These are phyloP conservation scores for Triplophysa bombifrons DNA, from an alignment of 2,797 vertebrate species.

Conservation along the genomic window DNA sequence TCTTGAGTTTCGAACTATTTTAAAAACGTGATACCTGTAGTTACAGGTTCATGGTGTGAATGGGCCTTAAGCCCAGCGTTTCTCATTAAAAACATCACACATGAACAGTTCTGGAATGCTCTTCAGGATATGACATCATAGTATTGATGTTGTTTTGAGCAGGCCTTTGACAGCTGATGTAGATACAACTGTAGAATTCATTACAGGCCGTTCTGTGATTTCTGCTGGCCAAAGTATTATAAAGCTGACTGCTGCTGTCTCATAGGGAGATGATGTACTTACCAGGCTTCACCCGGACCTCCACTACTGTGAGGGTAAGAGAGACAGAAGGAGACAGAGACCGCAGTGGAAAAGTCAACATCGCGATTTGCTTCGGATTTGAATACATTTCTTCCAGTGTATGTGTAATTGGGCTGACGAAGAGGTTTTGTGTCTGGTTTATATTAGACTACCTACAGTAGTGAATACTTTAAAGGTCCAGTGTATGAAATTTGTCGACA, in stretches of 20 bases:
- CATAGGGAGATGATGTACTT: slow-evolving; percentile 52
- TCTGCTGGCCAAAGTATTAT: slow-evolving; percentile 38
- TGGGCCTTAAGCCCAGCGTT: neutral
- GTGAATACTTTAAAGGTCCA: no score
- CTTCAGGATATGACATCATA: slow-evolving; percentile 43
- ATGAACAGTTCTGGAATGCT: slow-evolving; percentile 9
- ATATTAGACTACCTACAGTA: slow-evolving; percentile 1
- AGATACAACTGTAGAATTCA: slow-evolving; percentile 58
- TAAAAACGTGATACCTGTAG: no score
- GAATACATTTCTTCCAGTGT: slow-evolving; percentile 22
- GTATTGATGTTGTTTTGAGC: slow-evolving; percentile 36
- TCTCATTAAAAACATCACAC: neutral
- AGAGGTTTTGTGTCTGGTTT: slow-evolving; percentile 32
- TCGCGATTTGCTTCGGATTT: slow-evolving; percentile 27
- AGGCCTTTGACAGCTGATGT: slow-evolving; percentile 46
- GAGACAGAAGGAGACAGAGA: slow-evolving; percentile 19
- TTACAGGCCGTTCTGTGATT: slow-evolving; percentile 57
- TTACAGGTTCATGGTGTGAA: no score
- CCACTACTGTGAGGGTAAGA: slow-evolving; percentile 32
- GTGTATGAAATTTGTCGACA: no score
- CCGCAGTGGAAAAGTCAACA: slow-evolving; percentile 55
- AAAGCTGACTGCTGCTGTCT: slow-evolving; percentile 37
- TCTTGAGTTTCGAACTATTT: no score
- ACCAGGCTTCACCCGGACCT: slow-evolving; percentile 49
- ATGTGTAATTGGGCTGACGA: slow-evolving; percentile 13